phyloP scores from a whole-genome alignment of 2,888 invertebrate genomes.

The Drosophila quasianomalipes region DNA sequence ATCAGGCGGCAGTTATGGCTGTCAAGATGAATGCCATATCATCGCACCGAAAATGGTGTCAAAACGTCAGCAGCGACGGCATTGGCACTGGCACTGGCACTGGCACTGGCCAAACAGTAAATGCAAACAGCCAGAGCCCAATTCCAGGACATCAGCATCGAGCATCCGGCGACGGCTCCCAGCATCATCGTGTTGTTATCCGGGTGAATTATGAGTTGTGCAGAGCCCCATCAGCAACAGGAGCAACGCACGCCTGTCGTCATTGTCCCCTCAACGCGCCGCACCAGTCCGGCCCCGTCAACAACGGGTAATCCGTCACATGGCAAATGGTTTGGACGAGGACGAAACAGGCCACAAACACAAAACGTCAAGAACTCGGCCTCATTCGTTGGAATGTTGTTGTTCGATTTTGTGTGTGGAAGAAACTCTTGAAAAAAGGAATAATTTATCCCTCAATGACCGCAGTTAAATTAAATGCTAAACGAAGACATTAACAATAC shows the following conservation, averaged over 20 bases:
- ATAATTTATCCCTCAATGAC: conserved; percentile 67
- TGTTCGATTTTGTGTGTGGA: conserved; percentile 17
- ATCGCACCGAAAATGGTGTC: conserved; percentile 81
- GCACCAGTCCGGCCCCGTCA: conserved; percentile 13
- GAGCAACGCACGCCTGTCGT: conserved; percentile 48
- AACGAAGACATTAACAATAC: conserved; percentile 81
- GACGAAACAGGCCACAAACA: conserved; percentile 10
- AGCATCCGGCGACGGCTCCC: not conserved
- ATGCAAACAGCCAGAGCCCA: conserved; percentile 46
- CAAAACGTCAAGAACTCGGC: conserved; percentile 20
- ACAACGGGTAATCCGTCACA: conserved; percentile 59
- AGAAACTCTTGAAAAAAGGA: conserved; percentile 57
- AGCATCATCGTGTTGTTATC: conserved; percentile 60
- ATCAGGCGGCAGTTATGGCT: conserved; percentile 77
- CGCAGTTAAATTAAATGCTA: conserved; percentile 82
- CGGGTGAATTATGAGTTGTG: conserved; percentile 76
- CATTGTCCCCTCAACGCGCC: conserved; percentile 25
- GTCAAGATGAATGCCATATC: conserved; percentile 84
- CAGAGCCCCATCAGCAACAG: conserved; percentile 53
- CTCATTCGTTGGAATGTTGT: conserved; percentile 15
- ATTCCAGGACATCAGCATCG: conserved; percentile 9
- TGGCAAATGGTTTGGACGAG: conserved; percentile 31
- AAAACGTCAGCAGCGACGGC: conserved; percentile 70
- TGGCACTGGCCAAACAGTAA: conserved; percentile 46
- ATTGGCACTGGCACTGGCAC: conserved; percentile 18